phyloP scores from a whole-genome alignment of 1,140 invertebrate genomes.

The Nasonia giraulti region DNA sequence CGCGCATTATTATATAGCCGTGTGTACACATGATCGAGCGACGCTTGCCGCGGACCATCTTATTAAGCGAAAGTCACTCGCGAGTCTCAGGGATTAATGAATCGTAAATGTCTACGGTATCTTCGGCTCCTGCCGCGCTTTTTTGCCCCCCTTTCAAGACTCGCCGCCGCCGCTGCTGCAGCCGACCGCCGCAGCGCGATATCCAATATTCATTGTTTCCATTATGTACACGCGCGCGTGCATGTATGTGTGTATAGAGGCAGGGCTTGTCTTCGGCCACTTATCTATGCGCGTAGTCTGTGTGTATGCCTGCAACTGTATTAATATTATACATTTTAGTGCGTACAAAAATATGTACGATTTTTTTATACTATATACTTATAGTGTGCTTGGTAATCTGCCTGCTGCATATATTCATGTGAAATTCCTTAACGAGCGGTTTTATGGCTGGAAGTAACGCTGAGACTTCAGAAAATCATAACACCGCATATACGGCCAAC shows the following conservation, averaged over 20 bases:
- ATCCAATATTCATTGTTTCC: slow-evolving; percentile 21
- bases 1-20: neutral
- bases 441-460: slow-evolving; percentile 24
- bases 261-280: neutral
- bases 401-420: slow-evolving; percentile 17
- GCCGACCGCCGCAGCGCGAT: neutral
- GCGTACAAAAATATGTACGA: neutral
- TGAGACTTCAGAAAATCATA: slow-evolving; percentile 30
- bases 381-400: neutral
- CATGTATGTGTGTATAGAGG: neutral
- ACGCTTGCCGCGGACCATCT: slow-evolving; percentile 24
- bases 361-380: neutral
- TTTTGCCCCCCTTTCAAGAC: slow-evolving; percentile 33
- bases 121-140: slow-evolving; percentile 19
- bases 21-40: slow-evolving; percentile 14
- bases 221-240: neutral
- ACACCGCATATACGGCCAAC: neutral
- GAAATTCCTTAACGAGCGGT: slow-evolving; percentile 33
- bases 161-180: neutral
- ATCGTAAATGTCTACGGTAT: slow-evolving; percentile 45
- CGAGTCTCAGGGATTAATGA: slow-evolving; percentile 51
- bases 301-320: too few species aligned
- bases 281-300: neutral
- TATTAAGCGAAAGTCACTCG: slow-evolving; percentile 57
- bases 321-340: neutral